These are phyloP conservation scores for Melinopterus prodromus DNA, from an alignment of 2,888 invertebrate species.

Conservation along the genomic window DNA sequence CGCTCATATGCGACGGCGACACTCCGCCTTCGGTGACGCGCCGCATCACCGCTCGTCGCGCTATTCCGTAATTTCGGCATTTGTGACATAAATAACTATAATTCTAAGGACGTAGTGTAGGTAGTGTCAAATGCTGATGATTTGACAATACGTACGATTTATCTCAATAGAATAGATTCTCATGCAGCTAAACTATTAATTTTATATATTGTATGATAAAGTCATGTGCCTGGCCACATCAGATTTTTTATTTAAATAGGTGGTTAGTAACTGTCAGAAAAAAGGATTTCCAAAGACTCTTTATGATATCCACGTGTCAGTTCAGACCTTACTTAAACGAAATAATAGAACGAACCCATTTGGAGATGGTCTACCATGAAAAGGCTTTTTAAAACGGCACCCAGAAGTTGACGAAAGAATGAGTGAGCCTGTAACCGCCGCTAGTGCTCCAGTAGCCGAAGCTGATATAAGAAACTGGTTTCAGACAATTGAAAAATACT, in stretches of 20 bases:
- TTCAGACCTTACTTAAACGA: conserved; percentile 18
- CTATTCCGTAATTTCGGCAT: too few relatives aligned
- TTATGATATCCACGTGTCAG: conserved; percentile 35
- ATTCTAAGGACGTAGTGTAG: too few relatives aligned
- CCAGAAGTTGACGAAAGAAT: conserved; percentile 42
- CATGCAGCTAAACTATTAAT: too few relatives aligned
- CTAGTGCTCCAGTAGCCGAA: conserved; percentile 47
- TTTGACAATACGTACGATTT: too few relatives aligned
- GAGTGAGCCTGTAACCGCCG: conserved; percentile 46
- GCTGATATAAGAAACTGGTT: conserved; percentile 48
- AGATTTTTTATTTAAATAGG: neutral
- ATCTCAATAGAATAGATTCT: too few relatives aligned
- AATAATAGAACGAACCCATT: conserved; percentile 24
- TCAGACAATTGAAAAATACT: conserved; percentile 39
- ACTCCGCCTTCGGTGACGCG: too few relatives aligned
- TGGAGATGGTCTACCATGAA: conserved; percentile 37
- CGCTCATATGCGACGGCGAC: too few relatives aligned
- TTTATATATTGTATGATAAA: too few relatives aligned
- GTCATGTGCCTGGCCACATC: too few relatives aligned
- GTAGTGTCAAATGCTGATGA: too few relatives aligned
- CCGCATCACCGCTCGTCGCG: too few relatives aligned
- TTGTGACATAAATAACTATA: too few relatives aligned
- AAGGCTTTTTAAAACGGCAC: conserved; percentile 43
- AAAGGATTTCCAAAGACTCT: conserved; percentile 20
- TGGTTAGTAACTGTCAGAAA: neutral